These are phyloP conservation scores for Numida meleagris DNA, from an alignment of 2,113 vertebrate species.

Conservation along the genomic window DNA sequence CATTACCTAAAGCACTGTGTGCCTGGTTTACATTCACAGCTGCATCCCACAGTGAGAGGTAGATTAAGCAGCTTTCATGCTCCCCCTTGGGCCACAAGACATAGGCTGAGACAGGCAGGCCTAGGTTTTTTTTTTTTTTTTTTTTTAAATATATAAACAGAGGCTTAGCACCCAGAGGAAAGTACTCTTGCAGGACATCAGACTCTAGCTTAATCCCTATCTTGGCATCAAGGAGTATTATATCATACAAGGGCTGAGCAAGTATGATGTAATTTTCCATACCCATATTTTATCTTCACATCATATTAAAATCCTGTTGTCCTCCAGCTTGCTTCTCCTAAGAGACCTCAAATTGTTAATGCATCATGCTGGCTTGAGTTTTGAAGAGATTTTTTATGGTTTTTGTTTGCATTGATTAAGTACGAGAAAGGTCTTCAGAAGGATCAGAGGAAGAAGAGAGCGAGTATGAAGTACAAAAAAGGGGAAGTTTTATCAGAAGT, in stretches of 20 bases:
- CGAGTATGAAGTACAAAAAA: background rate
- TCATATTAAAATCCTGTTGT: conserved; percentile 13
- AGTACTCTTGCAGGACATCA: conserved; percentile 37
- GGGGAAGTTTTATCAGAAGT: background rate
- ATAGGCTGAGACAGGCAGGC: background rate
- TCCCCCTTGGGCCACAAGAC: background rate
- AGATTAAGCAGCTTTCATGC: background rate
- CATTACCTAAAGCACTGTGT: accelerated
- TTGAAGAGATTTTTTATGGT: background rate
- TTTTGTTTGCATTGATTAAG: background rate
- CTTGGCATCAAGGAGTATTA: conserved; percentile 45
- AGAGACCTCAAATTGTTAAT: accelerated
- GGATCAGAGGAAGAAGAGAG: background rate
- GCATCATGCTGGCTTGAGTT: background rate
- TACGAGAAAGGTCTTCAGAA: background rate
- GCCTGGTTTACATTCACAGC: background rate
- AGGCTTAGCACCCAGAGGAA: conserved; percentile 51
- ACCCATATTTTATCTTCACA: conserved; percentile 28
- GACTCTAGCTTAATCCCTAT: conserved; percentile 40
- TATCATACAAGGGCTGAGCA: background rate
- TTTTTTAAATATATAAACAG: background rate
- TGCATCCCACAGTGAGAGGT: accelerated
- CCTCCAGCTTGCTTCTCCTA: background rate
- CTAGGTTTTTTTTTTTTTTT: background rate
- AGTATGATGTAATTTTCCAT: conserved; percentile 63